Conservation (phyloP, 2,113 vertebrate species). For the Cavia porcellus region DNA sequence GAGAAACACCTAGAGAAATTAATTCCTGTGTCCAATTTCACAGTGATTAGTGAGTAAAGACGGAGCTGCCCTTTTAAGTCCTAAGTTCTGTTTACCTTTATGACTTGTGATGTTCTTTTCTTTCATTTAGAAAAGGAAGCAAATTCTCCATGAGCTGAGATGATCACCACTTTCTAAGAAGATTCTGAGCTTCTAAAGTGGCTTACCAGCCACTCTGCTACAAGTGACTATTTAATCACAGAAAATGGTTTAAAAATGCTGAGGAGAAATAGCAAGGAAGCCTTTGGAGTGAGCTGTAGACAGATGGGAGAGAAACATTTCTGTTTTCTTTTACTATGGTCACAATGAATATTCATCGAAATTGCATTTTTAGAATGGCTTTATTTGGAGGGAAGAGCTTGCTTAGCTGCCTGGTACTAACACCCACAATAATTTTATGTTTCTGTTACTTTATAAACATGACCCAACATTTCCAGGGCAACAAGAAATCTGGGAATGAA, state of each 20-base stretch:
- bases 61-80: not conserved
- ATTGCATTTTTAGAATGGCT: not conserved
- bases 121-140: slow-evolving; percentile 35
- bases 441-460: not conserved
- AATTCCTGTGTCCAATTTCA: not conserved
- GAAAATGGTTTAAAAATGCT: not conserved
- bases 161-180: not conserved
- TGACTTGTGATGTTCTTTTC: not conserved
- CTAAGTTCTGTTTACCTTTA: not conserved
- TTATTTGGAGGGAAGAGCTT: not conserved
- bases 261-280: not conserved
- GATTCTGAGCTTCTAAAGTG: not conserved
- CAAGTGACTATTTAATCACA: not conserved
- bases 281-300: not conserved
- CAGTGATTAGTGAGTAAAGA: not conserved
- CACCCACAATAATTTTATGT: not conserved
- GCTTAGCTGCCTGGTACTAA: not conserved
- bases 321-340: not conserved
- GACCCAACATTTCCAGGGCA: not conserved
- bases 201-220: not conserved
- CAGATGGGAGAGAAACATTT: not conserved
- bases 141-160: not conserved
- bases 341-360: slow-evolving; percentile 40
- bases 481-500: not conserved
- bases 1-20: not conserved